phyloP scores from a whole-genome alignment of 64 coral and sea anemone genomes.

The Stichodactyla helianthus region DNA sequence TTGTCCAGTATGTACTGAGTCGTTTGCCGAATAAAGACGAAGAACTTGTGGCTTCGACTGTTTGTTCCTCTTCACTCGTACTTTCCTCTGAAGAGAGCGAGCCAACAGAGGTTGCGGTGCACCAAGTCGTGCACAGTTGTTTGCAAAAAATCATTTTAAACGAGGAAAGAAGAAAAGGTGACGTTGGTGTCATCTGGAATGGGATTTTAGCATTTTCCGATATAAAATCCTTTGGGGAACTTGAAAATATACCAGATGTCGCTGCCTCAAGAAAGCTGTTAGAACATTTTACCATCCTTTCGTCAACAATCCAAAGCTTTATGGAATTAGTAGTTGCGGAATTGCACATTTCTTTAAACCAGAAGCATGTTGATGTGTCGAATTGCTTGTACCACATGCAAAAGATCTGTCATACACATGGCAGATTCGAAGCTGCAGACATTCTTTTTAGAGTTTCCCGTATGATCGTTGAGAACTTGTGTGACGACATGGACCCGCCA shows the following conservation, averaged over 20 bases:
- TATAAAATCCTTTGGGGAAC: neutral
- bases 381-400: neutral
- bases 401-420: neutral
- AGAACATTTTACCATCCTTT: neutral
- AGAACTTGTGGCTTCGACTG: constrained; percentile 3
- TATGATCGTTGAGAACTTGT: neutral
- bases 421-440: neutral
- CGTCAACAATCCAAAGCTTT: neutral
- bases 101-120: constrained; percentile 8
- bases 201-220: neutral
- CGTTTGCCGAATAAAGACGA: constrained; percentile 1
- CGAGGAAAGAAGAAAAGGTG: neutral
- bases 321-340: neutral
- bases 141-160: neutral
- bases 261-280: neutral
- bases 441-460: neutral
- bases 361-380: neutral
- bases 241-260: neutral
- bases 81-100: neutral
- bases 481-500: neutral
- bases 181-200: neutral
- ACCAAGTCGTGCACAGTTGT: constrained; percentile 20
- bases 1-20: constrained; percentile 24
- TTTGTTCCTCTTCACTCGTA: constrained; percentile 32
- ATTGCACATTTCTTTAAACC: neutral